Conservation (phyloP, 2,888 invertebrate genomes). For the Chrysina gloriosa region DNA sequence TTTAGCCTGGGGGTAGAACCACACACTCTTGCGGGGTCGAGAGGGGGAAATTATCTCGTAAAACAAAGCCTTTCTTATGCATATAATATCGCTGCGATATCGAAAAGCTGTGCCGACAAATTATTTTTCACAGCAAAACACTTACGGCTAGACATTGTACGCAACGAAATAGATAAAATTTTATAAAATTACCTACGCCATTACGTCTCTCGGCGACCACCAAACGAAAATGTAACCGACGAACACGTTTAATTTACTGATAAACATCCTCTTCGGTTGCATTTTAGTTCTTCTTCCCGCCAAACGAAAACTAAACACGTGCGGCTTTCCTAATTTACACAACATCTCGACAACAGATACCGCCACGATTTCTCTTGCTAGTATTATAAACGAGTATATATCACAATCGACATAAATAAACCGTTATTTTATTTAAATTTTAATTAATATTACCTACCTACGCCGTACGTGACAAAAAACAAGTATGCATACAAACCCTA, state of each 20-base stretch:
- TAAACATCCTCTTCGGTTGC: conserved; percentile 30
- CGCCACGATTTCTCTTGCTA: conserved; percentile 30
- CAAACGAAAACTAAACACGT: conserved; percentile 22
- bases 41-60: conserved; percentile 47
- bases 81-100: conserved; percentile 34
- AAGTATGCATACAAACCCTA: neutral
- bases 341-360: conserved; percentile 37
- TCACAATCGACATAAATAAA: conserved; percentile 20
- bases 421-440: conserved; percentile 30
- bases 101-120: conserved; percentile 33
- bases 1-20: conserved; percentile 54
- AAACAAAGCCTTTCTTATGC: conserved; percentile 47
- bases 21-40: conserved; percentile 38
- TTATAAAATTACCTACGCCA: conserved; percentile 25
- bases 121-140: conserved; percentile 20
- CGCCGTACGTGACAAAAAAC: neutral
- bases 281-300: conserved; percentile 30
- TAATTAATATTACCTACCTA: conserved; percentile 3
- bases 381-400: conserved; percentile 20
- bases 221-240: conserved; percentile 35
- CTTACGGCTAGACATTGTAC: conserved; percentile 15
- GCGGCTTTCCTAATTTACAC: conserved; percentile 27
- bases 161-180: conserved; percentile 11
- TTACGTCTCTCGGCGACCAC: conserved; percentile 1
- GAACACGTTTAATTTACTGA: conserved; percentile 23